Evolutionary conservation across 1,140 invertebrate species (phyloP).

Genomic region (Scaptomyza graminum): DNA sequence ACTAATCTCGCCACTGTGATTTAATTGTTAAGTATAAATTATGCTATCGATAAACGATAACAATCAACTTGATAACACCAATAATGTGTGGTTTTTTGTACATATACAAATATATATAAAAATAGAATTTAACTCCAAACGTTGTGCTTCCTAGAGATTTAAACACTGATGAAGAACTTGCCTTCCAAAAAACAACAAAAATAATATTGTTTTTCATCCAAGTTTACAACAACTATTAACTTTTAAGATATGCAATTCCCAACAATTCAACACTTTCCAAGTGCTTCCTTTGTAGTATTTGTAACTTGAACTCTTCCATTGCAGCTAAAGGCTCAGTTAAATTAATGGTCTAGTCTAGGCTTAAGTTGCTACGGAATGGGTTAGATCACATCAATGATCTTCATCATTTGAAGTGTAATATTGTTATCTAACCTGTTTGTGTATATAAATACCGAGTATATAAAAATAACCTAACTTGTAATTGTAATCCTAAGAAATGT

Average conservation of each 20-base stretch:
- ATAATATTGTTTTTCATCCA: not conserved
- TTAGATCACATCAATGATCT: constrained; percentile 6
- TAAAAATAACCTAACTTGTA: constrained; percentile 51
- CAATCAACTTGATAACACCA: not conserved
- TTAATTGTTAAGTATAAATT: constrained; percentile 63
- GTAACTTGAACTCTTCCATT: constrained; percentile 60
- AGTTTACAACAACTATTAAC: constrained; percentile 18
- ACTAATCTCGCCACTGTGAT: constrained; percentile 80
- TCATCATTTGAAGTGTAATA: constrained; percentile 35
- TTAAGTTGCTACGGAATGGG: constrained; percentile 48
- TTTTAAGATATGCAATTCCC: constrained; percentile 62
- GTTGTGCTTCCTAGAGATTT: constrained; percentile 76
- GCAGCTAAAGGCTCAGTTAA: constrained; percentile 64
- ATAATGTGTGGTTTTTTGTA: constrained; percentile 55
- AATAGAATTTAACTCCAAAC: constrained; percentile 51
- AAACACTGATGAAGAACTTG: constrained; percentile 43
- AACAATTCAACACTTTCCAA: constrained; percentile 62
- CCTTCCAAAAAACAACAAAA: constrained; percentile 37
- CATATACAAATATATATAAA: constrained; percentile 1
- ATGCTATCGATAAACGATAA: constrained; percentile 33
- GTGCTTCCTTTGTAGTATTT: constrained; percentile 61
- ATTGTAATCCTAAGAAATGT: constrained; percentile 51
- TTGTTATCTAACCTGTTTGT: constrained; percentile 20
- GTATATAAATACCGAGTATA: constrained; percentile 18
- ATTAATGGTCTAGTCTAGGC: constrained; percentile 77